These are phyloP conservation scores for Coranthus polyacanthus DNA, from an alignment of 2,797 vertebrate genomes.

Conservation along the genomic window DNA sequence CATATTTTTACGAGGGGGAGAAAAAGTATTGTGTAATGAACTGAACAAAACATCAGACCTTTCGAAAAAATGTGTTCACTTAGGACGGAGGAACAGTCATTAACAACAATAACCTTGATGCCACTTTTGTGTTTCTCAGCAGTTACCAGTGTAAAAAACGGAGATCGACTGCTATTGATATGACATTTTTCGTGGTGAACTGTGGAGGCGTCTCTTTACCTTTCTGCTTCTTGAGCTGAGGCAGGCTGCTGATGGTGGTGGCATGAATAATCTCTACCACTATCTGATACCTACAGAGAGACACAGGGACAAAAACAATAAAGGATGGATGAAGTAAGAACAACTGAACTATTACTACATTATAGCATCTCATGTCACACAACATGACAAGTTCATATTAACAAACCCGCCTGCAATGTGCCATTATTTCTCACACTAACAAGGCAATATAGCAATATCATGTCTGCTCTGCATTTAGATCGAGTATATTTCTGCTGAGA, in stretches of 20 bases:
- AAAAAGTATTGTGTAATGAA: too few relatives aligned
- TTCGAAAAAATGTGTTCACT: too few relatives aligned
- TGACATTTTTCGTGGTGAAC: background rate
- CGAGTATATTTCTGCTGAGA: conserved; percentile 26
- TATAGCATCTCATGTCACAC: background rate
- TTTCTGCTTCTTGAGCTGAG: conserved; percentile 97
- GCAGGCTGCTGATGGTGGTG: conserved; percentile 97
- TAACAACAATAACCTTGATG: too few relatives aligned
- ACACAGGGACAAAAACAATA: background rate
- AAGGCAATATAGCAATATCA: conserved; percentile 13
- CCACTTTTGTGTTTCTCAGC: too few relatives aligned
- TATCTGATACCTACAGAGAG: conserved; percentile 93
- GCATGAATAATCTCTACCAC: conserved; percentile 99
- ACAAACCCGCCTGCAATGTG: background rate
- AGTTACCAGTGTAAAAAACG: too few relatives aligned
- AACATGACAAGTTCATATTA: background rate
- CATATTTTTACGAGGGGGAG: too few relatives aligned
- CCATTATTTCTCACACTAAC: conserved; percentile 30
- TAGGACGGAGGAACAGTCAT: too few relatives aligned
- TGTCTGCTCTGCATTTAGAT: conserved; percentile 36
- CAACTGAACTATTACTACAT: background rate
- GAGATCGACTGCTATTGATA: too few relatives aligned
- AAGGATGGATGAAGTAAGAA: background rate
- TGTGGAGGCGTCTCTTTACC: conserved; percentile 80
- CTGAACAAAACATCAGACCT: too few relatives aligned